Base-by-base conservation (phyloP, 2,113 vertebrate species). In the Scalopus aquaticus region DNA sequence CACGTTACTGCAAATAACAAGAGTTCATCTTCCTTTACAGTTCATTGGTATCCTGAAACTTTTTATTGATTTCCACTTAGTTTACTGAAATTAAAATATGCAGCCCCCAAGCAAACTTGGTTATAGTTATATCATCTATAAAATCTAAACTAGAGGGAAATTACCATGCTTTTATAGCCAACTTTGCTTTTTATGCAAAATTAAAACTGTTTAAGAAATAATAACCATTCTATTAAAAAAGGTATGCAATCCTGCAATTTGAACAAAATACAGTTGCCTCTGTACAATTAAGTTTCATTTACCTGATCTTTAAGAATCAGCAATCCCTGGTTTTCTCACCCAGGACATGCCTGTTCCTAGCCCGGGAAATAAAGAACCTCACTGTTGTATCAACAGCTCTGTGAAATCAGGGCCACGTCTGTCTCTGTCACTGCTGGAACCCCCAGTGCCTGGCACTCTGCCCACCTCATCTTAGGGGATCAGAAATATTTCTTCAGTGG, bases 151-250 rank as follows among this genome's bases (percentile, higher is more conserved):
- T 15, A 35, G 30, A 82, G 15, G 28, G 46, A 92, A 69, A 92
- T 62, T 11, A n/a, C 67, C 15, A 51, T 32, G 64, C 6, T 80
- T 83, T 58, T 42, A 67, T 37, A 49, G 51, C 35, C 49, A 88
- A 42, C 5, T 51, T 80, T 37, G 22, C 19, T 87, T 90, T 94
- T 69, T 24, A 22, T 51, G n/a, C 51, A 84, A 65, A 65, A 65
- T 74, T 94, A 83, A 95, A 87, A 87, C 3, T n/a, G n/a, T n/a
- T n/a, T n/a, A 69, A 93, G 32, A 73, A 72, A 78, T 28, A 88
- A 44, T 89, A 86, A 69, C 3, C 28, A 15, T 22, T 70, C 64
- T 46, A 32, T 85, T 72, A 32, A 22, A 76, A 89, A 83, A 24
- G 60, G 30, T 83, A 42, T 30, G 56, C 19, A 87, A 56, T 88